These are phyloP conservation scores for Hipparchia sbordonii DNA, from an alignment of 2,888 invertebrate species.

Conservation along the genomic window DNA sequence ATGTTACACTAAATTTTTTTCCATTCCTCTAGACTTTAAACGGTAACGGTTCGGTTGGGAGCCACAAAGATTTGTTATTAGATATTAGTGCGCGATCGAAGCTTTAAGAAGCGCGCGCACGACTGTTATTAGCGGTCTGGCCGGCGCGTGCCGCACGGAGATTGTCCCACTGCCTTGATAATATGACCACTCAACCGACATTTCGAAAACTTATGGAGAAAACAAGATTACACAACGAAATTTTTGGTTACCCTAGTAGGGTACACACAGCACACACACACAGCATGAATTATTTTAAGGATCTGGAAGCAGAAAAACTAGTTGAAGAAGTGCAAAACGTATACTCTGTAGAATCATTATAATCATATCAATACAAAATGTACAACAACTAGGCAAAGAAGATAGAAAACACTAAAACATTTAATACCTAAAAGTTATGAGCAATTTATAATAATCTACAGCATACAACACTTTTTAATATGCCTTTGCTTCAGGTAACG, in stretches of 20 bases:
- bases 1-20: background rate
- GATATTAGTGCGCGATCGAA: constrained; percentile 8
- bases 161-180: constrained; percentile 47
- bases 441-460: too few relatives aligned
- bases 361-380: too few relatives aligned
- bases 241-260: background rate
- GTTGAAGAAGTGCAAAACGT: too few relatives aligned
- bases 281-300: background rate
- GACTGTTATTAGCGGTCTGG: constrained; percentile 40
- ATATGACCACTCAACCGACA: constrained; percentile 54
- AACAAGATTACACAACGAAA: constrained; percentile 7
- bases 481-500: too few relatives aligned
- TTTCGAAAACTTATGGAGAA: constrained; percentile 9
- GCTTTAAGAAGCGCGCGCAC: constrained; percentile 36
- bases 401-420: too few relatives aligned
- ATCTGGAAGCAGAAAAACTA: background rate
- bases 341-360: too few relatives aligned
- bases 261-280: too few relatives aligned
- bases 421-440: too few relatives aligned
- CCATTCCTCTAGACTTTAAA: background rate
- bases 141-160: constrained; percentile 35
- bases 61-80: background rate
- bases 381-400: too few relatives aligned
- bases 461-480: too few relatives aligned
- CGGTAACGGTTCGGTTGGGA: background rate